phyloP scores from a whole-genome alignment of 2,797 vertebrate genomes.

The Ctenochaetus hawaiiensis region DNA sequence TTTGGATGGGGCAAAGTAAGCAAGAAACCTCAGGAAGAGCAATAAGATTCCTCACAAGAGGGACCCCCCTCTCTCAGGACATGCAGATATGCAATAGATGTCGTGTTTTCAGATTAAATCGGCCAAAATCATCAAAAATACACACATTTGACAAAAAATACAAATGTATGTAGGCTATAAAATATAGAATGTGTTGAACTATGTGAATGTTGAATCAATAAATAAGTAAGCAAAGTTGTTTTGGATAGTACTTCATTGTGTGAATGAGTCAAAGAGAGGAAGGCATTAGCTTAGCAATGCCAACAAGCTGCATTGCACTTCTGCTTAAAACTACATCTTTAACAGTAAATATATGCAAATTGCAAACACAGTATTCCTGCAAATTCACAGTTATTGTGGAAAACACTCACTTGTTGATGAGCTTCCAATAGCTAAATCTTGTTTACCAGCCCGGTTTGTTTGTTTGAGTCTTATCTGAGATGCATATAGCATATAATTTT shows the following conservation, averaged over 20 bases:
- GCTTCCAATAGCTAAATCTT: constrained; percentile 18
- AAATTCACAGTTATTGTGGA: not conserved
- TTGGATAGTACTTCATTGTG: not conserved
- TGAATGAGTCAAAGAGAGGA: not conserved
- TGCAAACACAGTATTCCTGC: not conserved
- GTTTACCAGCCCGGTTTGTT: constrained; percentile 19
- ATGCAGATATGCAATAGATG: too few relatives aligned
- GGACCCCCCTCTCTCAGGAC: too few relatives aligned
- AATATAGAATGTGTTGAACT: too few relatives aligned
- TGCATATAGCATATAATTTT: constrained; percentile 21
- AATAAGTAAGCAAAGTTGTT: not conserved
- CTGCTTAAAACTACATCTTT: not conserved
- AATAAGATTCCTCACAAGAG: too few relatives aligned
- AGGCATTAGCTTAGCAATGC: not conserved
- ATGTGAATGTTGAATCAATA: too few relatives aligned
- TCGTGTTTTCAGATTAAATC: too few relatives aligned
- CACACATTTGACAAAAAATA: too few relatives aligned
- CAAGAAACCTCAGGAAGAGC: too few relatives aligned
- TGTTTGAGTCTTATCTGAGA: constrained; percentile 18
- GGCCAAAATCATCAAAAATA: too few relatives aligned
- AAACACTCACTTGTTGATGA: constrained; percentile 6
- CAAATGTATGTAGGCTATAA: too few relatives aligned
- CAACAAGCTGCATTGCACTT: not conserved
- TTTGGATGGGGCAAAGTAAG: too few relatives aligned
- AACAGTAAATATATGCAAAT: not conserved